These are phyloP conservation scores for Chaenocephalus aceratus DNA, from an alignment of 2,113 vertebrate genomes.

Conservation along the genomic window DNA sequence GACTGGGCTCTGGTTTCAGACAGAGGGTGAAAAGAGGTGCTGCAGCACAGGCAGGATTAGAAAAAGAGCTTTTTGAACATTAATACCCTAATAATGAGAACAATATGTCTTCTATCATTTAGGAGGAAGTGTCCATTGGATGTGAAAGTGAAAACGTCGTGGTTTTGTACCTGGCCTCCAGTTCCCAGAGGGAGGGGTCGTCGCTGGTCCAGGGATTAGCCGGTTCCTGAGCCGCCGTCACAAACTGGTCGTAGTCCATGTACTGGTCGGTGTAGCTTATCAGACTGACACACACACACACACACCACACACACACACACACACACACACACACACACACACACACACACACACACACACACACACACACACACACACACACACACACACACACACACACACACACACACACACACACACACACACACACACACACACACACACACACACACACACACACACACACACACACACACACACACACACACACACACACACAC, in stretches of 20 bases:
- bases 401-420: slow-evolving; percentile 63
- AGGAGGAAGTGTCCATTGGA: neutral
- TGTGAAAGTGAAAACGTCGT: neutral
- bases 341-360: too few species aligned
- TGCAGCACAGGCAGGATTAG: too few species aligned
- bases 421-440: neutral
- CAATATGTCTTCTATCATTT: too few species aligned
- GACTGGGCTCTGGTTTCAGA: too few species aligned
- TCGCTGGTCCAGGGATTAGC: slow-evolving; percentile 97
- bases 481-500: neutral
- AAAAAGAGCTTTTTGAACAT: too few species aligned
- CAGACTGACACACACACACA: slow-evolving; percentile 83
- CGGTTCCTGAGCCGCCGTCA: slow-evolving; percentile 89
- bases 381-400: slow-evolving; percentile 6
- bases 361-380: too few species aligned
- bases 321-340: too few species aligned
- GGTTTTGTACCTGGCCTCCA: slow-evolving; percentile 90
- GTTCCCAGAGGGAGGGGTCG: slow-evolving; percentile 92
- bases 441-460: too few species aligned
- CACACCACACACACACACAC: too few species aligned
- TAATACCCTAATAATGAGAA: too few species aligned
- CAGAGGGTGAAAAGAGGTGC: too few species aligned
- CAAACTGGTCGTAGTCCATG: slow-evolving; percentile 94
- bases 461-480: too few species aligned
- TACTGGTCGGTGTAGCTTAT: slow-evolving; percentile 96